These are phyloP conservation scores for Thecocarcelia acutangulata DNA, from an alignment of 2,888 invertebrate genomes.

Conservation along the genomic window DNA sequence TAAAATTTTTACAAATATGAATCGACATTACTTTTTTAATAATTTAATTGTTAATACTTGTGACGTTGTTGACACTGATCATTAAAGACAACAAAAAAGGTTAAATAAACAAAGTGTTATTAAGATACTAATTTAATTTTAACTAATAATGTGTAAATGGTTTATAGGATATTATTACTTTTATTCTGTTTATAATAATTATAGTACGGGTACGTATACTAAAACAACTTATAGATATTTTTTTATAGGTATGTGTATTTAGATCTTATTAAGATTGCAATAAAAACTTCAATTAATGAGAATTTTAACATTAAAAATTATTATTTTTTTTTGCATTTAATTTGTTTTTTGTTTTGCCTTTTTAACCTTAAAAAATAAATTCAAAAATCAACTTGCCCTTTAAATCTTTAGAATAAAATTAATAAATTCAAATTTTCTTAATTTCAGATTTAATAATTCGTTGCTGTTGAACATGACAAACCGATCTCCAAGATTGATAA, in stretches of 20 bases:
- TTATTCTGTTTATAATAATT: constrained; percentile 39
- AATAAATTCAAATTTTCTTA: constrained; percentile 2
- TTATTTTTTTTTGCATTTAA: not conserved
- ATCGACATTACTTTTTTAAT: constrained; percentile 19
- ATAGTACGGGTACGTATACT: no score
- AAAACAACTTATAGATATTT: not conserved
- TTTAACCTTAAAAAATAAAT: not conserved
- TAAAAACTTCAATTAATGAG: not conserved
- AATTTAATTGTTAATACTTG: constrained; percentile 34
- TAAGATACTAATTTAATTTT: constrained; percentile 43
- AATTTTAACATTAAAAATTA: not conserved
- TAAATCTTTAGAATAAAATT: not conserved
- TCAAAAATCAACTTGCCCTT: no score
- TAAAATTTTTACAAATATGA: constrained; percentile 4
- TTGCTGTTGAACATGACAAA: constrained; percentile 48
- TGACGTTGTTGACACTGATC: constrained; percentile 41
- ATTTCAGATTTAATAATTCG: not conserved
- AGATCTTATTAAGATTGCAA: constrained; percentile 16
- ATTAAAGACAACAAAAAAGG: constrained; percentile 51
- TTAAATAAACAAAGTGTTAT: constrained; percentile 47
- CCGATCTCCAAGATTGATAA: constrained; percentile 56
- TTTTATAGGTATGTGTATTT: not conserved
- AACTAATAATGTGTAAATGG: constrained; percentile 59
- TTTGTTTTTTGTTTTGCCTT: no score
- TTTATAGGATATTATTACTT: constrained; percentile 46